Conservation (phyloP, 37 sponge, comb jelly and placozoan genomes). For the Theonella swinhoei region DNA sequence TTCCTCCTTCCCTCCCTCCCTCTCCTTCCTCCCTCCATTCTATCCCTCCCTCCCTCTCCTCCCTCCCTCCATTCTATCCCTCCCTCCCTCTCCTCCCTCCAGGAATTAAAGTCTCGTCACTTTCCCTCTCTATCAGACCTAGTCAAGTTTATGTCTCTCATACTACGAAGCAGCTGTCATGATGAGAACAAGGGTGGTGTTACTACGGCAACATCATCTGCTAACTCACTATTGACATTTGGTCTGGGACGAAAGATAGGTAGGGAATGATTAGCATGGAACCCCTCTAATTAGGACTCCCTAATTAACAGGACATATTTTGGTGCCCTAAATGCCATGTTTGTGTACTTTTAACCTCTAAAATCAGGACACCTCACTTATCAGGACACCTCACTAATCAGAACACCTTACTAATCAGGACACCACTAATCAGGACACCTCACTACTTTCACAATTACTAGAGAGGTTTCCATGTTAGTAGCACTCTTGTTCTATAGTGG, state of each 20-base stretch:
- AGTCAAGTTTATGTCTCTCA: background rate
- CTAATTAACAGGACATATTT: no score
- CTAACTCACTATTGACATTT: background rate
- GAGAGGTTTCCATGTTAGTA: background rate
- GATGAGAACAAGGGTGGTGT: no score
- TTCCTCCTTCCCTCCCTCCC: no score
- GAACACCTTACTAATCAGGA: no score
- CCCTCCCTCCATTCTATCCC: background rate
- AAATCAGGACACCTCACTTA: no score
- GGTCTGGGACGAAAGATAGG: background rate
- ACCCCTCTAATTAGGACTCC: background rate
- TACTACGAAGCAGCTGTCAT: background rate
- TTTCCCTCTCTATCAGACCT: background rate
- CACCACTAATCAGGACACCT: no score
- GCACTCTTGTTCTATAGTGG: background rate
- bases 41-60: background rate
- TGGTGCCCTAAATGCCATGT: no score
- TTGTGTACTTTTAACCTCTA: no score
- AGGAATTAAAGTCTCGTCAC: background rate
- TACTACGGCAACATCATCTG: background rate
- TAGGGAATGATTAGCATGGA: background rate
- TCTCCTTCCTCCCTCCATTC: no score
- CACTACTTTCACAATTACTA: background rate
- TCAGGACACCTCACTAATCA: no score
- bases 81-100: background rate